Evolutionary conservation across 2,797 vertebrate genomes (phyloP).

Genomic region (Cirrhinus molitorella): DNA sequence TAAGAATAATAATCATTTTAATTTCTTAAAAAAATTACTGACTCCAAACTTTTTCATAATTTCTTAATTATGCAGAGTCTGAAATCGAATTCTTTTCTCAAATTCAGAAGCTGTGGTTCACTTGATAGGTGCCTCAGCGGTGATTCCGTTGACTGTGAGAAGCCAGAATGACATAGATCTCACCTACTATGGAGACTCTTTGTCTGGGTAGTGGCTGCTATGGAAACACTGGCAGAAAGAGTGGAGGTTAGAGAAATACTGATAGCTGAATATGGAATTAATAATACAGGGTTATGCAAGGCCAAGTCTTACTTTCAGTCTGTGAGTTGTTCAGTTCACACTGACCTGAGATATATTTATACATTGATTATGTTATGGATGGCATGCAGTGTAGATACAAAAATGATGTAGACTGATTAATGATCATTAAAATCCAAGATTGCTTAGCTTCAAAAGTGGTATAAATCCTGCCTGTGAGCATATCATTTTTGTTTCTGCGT

Average conservation of each 20-base stretch:
- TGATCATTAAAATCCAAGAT: neutral
- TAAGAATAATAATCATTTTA: neutral
- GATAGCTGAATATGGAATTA: neutral
- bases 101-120: neutral
- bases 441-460: neutral
- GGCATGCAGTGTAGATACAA: neutral
- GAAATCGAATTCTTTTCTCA: neutral
- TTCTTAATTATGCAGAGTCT: neutral
- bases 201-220: slow-evolving; percentile 92
- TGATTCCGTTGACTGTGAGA: slow-evolving; percentile 88
- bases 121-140: slow-evolving; percentile 61
- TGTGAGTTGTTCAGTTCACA: neutral
- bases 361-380: neutral
- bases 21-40: neutral
- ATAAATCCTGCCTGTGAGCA: slow-evolving; percentile 4
- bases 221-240: slow-evolving; percentile 89
- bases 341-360: slow-evolving; percentile 1
- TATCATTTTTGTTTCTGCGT: slow-evolving; percentile 6
- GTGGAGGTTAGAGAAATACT: slow-evolving; percentile 81
- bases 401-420: neutral
- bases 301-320: neutral
- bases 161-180: slow-evolving; percentile 88
- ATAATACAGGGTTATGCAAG: neutral
- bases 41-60: neutral
- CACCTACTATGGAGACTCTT: slow-evolving; percentile 88